Evolutionary conservation across 2,113 vertebrate genomes (phyloP), one percentile per base, ranked within the genome.

Genomic region (Rhinopomastus cyanomelas): DNA sequence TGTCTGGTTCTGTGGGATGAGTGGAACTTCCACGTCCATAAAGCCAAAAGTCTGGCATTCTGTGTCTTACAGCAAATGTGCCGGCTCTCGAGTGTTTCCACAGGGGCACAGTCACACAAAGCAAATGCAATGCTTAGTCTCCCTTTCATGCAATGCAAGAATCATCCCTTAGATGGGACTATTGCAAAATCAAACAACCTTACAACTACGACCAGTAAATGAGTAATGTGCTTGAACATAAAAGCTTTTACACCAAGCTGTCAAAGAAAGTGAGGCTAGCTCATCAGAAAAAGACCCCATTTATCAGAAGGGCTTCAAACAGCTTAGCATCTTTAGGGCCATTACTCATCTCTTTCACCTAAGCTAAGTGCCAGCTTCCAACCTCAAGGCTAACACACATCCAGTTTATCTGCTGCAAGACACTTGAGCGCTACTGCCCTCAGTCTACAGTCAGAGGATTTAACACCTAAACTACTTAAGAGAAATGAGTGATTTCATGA

Each of bases 141-240:
- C 44, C 85, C 36, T 85, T 66, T 44, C 73, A 49, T 96, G 97
- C 93, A 96, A 67, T 97, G 84, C 95, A 90, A 80, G 39, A 87
- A 95, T 36, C 81, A 87, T 93, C 96, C 97, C 94, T 95, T 94
- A 95, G 96, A 94, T 96, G 97, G 96, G 91, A 95, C 96, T 96
- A 42, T 95, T 96, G 91, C 93, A 94, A 81, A 97, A 94, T 94
- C 81, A 95, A 96, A 97, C 87, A 29, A 85, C 81, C 53, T 90
- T 83, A 36, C 65, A 82, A 48, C 55, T 56, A 52, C 11, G 4
- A 81, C 56, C 78, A 88, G 92, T 90, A 93, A 93, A 90, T 78
- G 90, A 96, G 72, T 83, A 90, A 94, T 79, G 66, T 92, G 74
- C 73, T 57, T 71, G 73, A 53, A 37, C 79, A 61, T 16, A 92